Percentiles rank a stretch among this genome's conserved stretches.
Evolutionary conservation across 2,888 invertebrate genomes (phyloP).

Genomic region (Andrena bicolor): DNA sequence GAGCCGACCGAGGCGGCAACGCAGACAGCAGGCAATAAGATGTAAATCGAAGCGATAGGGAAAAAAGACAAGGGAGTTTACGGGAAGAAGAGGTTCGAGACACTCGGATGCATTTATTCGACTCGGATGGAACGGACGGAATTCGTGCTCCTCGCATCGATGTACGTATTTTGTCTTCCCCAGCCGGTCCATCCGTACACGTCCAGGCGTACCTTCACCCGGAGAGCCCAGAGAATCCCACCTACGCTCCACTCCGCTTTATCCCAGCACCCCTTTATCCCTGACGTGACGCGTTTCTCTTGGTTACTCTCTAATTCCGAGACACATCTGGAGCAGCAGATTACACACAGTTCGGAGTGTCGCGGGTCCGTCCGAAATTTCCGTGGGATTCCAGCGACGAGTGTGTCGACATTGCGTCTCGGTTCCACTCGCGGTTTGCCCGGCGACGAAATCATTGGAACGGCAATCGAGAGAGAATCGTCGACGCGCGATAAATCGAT

Average conservation of each 20-base stretch:
- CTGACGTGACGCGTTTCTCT: constrained; percentile 29
- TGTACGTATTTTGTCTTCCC: constrained; percentile 17
- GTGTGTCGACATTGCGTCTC: neutral
- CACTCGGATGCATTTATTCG: constrained; percentile 27
- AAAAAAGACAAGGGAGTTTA: constrained; percentile 16
- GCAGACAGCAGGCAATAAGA: constrained; percentile 60
- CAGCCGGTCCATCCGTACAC: constrained; percentile 30
- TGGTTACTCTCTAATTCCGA: constrained; percentile 42
- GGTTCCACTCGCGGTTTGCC: no score
- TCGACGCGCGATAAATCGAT: neutral
- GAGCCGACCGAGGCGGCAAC: neutral
- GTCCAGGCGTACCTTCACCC: constrained; percentile 10
- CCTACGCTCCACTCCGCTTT: neutral
- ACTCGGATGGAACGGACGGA: neutral
- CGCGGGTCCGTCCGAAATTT: neutral
- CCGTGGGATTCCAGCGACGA: neutral
- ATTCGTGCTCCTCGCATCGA: constrained; percentile 15
- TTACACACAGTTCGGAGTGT: neutral
- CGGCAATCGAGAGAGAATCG: neutral
- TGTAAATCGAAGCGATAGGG: constrained; percentile 61
- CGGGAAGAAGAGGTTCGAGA: constrained; percentile 7
- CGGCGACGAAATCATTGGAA: neutral
- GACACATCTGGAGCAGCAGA: constrained; percentile 11
- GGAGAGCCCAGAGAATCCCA: neutral
- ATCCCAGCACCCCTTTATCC: constrained; percentile 7